Evolutionary conservation across 2,113 vertebrate genomes (phyloP), one percentile per base, ranked within the genome.

Genomic region (Regulus satrapa): DNA sequence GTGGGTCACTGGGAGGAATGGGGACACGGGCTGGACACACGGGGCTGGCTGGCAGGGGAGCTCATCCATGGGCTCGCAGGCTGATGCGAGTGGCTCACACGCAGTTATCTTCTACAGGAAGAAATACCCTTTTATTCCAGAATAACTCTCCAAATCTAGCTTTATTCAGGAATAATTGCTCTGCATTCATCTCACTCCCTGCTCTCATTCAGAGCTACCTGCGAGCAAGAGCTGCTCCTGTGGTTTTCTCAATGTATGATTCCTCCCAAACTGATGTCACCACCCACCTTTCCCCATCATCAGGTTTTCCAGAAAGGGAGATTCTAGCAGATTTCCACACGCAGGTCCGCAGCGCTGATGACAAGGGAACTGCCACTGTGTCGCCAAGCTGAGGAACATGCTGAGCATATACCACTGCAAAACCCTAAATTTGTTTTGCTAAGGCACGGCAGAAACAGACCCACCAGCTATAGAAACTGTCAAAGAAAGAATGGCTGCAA

Each of bases 381-480:
- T 54, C 20, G 12, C 1, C 2, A 52, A 89, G 85, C 71, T 10
- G 4, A 92, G 78, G 85, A 92, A 88, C 87, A 59, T 6, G 11
- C 66, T 77, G 94, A 92, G 61, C 59, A 68, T 24, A 10, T 26
- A 54, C 48, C 29, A 28, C 51, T 45, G 49, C 20, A 19, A 89
- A 83, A 63, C 48, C 73, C 52, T 52, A 15, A 79, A 91, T 91
- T 94, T 89, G 77, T 76, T 94, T 96, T 91, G 46, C 89, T 93
- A 87, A 82, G 58, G 62, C 69, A 59, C 51, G 63, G 79, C 72
- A 91, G 48, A 76, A 79, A 86, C 49, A 79, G 71, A 93, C 56
- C 88, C 82, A 96, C 43, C 89, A 94, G 94, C 83, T 88, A 92
- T 7, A 61, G 88, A 95, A 93, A 90, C 82, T 72, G 32, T 34